Percentiles rank a stretch among this genome's conserved stretches.
Evolutionary conservation across 2,888 invertebrate genomes (phyloP).

Genomic region (Cerceris ruficornis): DNA sequence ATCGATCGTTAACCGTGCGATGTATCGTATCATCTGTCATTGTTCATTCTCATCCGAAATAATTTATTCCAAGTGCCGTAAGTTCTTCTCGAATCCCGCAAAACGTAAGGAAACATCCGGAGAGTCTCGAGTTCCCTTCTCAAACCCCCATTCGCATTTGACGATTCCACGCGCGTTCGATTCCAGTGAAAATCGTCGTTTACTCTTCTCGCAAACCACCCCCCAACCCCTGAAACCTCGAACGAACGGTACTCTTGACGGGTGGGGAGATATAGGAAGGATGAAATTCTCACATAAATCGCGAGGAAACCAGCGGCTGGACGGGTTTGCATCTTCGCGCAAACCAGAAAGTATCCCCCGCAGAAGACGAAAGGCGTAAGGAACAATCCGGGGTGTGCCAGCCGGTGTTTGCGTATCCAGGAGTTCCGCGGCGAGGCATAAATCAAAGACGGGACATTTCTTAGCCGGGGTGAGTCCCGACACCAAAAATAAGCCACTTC

Average conservation of each 20-base stretch:
- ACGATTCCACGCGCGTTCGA: background rate
- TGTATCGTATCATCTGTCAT: conserved; percentile 43
- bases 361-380: conserved; percentile 3
- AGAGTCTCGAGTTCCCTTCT: background rate
- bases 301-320: conserved; percentile 27
- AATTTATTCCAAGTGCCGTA: conserved; percentile 39
- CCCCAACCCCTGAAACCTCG: background rate
- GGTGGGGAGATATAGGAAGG: conserved; percentile 36
- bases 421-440: conserved; percentile 58
- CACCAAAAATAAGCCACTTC: conserved; percentile 72
- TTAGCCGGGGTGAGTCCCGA: conserved; percentile 58
- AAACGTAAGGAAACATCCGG: background rate
- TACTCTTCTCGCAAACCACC: background rate
- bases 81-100: background rate
- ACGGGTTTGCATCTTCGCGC: conserved; percentile 54
- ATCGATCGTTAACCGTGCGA: conserved; percentile 51
- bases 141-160: background rate
- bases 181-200: background rate
- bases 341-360: conserved; percentile 31
- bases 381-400: conserved; percentile 58
- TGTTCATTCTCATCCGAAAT: conserved; percentile 43
- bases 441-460: conserved; percentile 72
- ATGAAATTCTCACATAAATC: conserved; percentile 62
- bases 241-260: conserved; percentile 3
- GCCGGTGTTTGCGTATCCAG: conserved; percentile 63